A percentile compares a stretch with the other conserved stretches of the same genome.
phyloP scores from a whole-genome alignment of 2,888 invertebrate genomes.

The Chesias legatella region DNA sequence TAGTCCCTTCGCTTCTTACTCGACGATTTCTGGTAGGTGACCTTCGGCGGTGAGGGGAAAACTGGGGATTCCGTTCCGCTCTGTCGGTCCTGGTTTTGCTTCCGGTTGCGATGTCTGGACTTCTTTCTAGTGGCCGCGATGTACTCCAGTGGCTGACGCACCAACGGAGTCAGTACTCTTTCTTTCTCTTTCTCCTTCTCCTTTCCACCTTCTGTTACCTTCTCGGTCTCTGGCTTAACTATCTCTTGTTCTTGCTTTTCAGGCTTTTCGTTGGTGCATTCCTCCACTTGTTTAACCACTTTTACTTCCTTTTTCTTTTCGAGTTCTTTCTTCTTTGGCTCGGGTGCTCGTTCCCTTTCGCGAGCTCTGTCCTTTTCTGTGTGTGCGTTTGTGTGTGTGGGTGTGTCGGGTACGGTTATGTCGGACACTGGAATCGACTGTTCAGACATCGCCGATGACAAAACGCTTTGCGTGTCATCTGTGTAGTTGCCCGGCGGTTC shows the following conservation, averaged over 20 bases:
- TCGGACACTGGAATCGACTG: conserved; percentile 85
- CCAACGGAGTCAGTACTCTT: conserved; percentile 82
- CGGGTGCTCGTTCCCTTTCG: conserved; percentile 44
- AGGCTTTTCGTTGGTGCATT: conserved; percentile 48
- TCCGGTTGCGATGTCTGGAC: conserved; percentile 83
- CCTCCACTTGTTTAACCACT: conserved; percentile 59
- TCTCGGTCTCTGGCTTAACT: conserved; percentile 30
- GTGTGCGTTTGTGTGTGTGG: conserved; percentile 71
- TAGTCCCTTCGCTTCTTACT: conserved; percentile 81
- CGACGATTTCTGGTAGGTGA: conserved; percentile 79
- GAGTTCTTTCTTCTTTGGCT: conserved; percentile 52
- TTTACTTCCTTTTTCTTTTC: conserved; percentile 45
- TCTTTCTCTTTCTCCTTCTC: conserved; percentile 66
- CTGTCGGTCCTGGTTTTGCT: conserved; percentile 82
- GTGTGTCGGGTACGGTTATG: conserved; percentile 78
- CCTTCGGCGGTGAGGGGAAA: conserved; percentile 84
- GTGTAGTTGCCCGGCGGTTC: conserved; percentile 83
- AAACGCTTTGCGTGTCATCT: conserved; percentile 87
- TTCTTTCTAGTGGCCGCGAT: conserved; percentile 87
- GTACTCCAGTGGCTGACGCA: conserved; percentile 88
- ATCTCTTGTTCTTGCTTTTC: conserved; percentile 45
- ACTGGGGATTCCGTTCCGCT: conserved; percentile 84
- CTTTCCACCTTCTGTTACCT: conserved; percentile 34
- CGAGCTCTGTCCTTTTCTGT: conserved; percentile 71
- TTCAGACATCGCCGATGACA: conserved; percentile 88